phyloP scores from a whole-genome alignment of 2,797 vertebrate genomes.

The Pipistrellus kuhlii region DNA sequence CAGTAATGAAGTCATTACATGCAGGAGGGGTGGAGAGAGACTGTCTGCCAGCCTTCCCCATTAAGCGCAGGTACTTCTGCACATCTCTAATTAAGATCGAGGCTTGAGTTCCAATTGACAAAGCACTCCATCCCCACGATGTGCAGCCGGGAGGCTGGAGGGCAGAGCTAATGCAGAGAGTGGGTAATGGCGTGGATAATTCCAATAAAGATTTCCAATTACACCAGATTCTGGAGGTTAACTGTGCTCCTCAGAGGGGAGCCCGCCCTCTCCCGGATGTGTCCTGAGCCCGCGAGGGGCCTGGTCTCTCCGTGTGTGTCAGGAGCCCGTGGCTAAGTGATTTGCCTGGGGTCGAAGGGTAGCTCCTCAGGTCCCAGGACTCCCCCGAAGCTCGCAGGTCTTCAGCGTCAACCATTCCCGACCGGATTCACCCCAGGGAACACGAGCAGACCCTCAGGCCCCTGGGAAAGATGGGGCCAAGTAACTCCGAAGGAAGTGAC shows the following conservation, averaged over 20 bases:
- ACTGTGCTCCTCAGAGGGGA: slow-evolving; percentile 59
- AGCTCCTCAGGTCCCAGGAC: background rate
- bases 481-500: background rate
- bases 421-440: background rate
- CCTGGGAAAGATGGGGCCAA: background rate
- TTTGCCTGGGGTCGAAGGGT: background rate
- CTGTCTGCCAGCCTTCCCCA: slow-evolving; percentile 70
- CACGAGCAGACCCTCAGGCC: background rate
- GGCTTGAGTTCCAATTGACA: slow-evolving; percentile 80
- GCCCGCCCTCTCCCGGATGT: background rate
- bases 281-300: background rate
- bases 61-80: slow-evolving; percentile 76
- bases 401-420: background rate
- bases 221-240: slow-evolving; percentile 76
- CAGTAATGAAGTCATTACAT: slow-evolving; percentile 65
- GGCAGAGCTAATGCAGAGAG: slow-evolving; percentile 71
- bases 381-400: background rate
- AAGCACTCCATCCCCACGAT: slow-evolving; percentile 73
- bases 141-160: slow-evolving; percentile 77
- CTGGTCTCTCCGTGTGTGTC: background rate
- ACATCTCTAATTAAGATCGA: slow-evolving; percentile 81
- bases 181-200: slow-evolving; percentile 74
- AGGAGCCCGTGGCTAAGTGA: background rate
- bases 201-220: slow-evolving; percentile 80
- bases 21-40: slow-evolving; percentile 34